phyloP scores from a whole-genome alignment of 2,888 invertebrate genomes.

The Cephus rjabovi region DNA sequence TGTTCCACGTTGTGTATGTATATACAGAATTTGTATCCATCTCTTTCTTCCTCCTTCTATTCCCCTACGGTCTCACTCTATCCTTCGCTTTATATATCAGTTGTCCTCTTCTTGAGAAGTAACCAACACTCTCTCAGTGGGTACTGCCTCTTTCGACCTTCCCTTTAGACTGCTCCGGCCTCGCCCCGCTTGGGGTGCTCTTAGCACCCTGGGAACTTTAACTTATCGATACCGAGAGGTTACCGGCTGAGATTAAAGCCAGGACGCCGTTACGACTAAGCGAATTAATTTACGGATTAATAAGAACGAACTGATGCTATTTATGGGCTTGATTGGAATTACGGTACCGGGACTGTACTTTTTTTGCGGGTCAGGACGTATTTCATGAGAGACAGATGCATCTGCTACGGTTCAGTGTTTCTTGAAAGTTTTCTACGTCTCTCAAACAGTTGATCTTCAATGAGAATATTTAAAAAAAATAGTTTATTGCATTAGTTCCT shows the following conservation, averaged over 20 bases:
- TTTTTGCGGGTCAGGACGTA: neutral
- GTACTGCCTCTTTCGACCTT: slow-evolving; percentile 12
- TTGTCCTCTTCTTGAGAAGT: slow-evolving; percentile 12
- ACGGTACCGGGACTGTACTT: neutral
- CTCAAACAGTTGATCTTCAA: no score
- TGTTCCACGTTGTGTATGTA: neutral
- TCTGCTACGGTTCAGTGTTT: neutral
- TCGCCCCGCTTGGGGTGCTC: neutral
- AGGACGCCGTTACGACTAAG: slow-evolving; percentile 8
- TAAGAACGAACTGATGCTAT: slow-evolving; percentile 34
- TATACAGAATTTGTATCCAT: neutral
- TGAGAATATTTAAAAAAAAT: no score
- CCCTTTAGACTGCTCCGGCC: neutral
- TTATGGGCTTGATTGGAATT: slow-evolving; percentile 34
- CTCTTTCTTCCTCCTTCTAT: neutral
- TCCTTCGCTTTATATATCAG: neutral
- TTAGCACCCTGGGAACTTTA: neutral
- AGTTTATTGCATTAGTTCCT: no score
- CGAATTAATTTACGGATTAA: slow-evolving; percentile 45
- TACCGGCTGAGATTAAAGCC: slow-evolving; percentile 29
- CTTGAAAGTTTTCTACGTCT: neutral
- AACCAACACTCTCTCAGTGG: slow-evolving; percentile 7
- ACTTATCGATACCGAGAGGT: slow-evolving; percentile 29
- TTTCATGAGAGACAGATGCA: neutral
- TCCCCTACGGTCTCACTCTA: neutral